Evolutionary conservation across 2,888 invertebrate genomes (phyloP).

Genomic region (Philopedon plagiatum): DNA sequence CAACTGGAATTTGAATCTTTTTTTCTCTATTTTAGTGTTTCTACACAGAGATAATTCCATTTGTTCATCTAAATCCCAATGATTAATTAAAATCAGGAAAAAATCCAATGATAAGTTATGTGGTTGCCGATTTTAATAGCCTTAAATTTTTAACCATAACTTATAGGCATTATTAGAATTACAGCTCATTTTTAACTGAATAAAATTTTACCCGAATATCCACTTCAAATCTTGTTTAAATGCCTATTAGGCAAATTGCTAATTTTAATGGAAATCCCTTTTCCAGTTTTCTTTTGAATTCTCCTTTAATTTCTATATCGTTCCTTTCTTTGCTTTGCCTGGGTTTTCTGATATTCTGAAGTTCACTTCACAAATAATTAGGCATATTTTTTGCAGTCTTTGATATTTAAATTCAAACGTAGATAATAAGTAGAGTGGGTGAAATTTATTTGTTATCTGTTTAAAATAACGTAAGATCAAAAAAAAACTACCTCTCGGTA

Average conservation of each 20-base stretch:
- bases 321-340: neutral
- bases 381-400: neutral
- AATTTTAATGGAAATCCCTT: constrained; percentile 10
- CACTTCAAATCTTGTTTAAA: constrained; percentile 1
- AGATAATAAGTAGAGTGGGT: too few species aligned
- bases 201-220: constrained; percentile 1
- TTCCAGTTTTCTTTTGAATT: constrained; percentile 4
- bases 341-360: neutral
- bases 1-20: too few species aligned
- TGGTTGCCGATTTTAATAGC: too few species aligned
- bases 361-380: constrained; percentile 6
- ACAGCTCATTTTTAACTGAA: constrained; percentile 26
- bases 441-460: too few species aligned
- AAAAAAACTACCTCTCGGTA: too few species aligned
- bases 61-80: too few species aligned
- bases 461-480: too few species aligned
- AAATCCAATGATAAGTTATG: too few species aligned
- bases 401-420: too few species aligned
- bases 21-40: too few species aligned
- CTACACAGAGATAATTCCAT: too few species aligned
- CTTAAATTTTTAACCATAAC: neutral
- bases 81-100: too few species aligned
- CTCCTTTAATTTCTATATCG: neutral
- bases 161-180: neutral
- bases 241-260: constrained; percentile 11